Evolutionary conservation across 2,797 vertebrate species (phyloP).

Genomic region (Coregonus suidteri): DNA sequence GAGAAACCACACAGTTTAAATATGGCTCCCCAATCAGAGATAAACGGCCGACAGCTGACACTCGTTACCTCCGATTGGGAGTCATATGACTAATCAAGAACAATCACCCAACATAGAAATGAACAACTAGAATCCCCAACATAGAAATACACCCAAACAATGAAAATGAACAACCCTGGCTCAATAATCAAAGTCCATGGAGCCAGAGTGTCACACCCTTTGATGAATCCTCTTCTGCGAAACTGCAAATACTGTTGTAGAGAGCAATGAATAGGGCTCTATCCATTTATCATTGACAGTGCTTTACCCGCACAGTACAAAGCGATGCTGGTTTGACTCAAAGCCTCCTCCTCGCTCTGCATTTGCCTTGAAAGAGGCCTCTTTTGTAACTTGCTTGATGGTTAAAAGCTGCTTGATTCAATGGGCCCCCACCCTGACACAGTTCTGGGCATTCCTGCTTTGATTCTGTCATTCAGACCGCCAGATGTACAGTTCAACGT

Average conservation of each 20-base stretch:
- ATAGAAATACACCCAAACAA: no score
- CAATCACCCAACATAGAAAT: no score
- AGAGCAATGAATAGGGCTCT: constrained; percentile 36
- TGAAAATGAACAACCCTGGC: no score
- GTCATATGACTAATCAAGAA: no score
- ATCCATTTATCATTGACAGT: constrained; percentile 35
- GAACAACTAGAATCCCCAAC: no score
- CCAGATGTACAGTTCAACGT: constrained; percentile 39
- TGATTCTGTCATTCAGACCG: constrained; percentile 54
- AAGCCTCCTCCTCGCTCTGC: constrained; percentile 1
- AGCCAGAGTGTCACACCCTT: no score
- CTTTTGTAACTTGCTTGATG: constrained; percentile 57
- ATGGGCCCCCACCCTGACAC: constrained; percentile 20
- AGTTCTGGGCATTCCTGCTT: constrained; percentile 51
- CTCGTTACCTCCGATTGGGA: no score
- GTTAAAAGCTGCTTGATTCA: constrained; percentile 41
- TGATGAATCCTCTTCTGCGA: no score
- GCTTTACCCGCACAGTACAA: constrained; percentile 12
- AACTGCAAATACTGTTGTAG: neutral
- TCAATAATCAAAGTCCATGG: no score
- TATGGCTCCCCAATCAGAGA: no score
- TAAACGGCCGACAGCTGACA: no score
- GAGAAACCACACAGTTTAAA: no score
- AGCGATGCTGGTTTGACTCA: constrained; percentile 28
- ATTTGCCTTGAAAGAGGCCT: constrained; percentile 49